Base-by-base conservation (phyloP, 2,888 invertebrate genomes). In the Mythimna pallens region DNA sequence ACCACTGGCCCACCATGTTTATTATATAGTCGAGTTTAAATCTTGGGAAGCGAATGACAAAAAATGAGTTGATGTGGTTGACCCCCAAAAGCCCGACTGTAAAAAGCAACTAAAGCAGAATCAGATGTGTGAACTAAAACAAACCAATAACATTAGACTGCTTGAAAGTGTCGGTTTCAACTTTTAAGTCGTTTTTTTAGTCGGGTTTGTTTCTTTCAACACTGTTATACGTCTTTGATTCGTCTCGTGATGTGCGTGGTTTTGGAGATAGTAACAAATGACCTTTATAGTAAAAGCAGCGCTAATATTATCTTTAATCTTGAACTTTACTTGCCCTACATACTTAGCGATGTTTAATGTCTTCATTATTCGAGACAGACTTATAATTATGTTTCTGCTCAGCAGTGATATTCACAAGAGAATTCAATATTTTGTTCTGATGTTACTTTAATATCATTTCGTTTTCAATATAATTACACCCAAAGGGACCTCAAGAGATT, bases 371-470 rank as follows among this genome's bases (percentile, higher is more conserved):
- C 14, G 9, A 52, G 57, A 34, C 10, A 40, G 8, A 36, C 9
- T 40, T 34, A n/a, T n/a, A n/a, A n/a, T 12, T 47, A 69, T 22
- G 17, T 40, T 70, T 55, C 54, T 22, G 1, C 47, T 52, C 1
- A 34, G 25, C 1, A 63, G 57, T 17, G 8, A 34, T 63, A 50
- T 54, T 30, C 50, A n/a, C 30, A 8, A 65, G 34, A 50, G 52
- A 80, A 62, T 80, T 80, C 9, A 57, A 77, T 75, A 47, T 50
- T 8, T 36, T 52, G 12, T 59, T 67, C 36, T 54, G 17, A 3
- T 3, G 34, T 63, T 64, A 40, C 36, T 59, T 65, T 54, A 61
- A 30, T 74, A 80, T 36, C 7, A 43, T 40, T 12, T 63, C 58
- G 20, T 47, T 30, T 65, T 47, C 40, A 20, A 47, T 65, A n/a